A percentile compares a stretch with the other conserved stretches of the same genome.
These are phyloP conservation scores for Hyppa rectilinea DNA, from an alignment of 2,888 invertebrate species.

Conservation along the genomic window DNA sequence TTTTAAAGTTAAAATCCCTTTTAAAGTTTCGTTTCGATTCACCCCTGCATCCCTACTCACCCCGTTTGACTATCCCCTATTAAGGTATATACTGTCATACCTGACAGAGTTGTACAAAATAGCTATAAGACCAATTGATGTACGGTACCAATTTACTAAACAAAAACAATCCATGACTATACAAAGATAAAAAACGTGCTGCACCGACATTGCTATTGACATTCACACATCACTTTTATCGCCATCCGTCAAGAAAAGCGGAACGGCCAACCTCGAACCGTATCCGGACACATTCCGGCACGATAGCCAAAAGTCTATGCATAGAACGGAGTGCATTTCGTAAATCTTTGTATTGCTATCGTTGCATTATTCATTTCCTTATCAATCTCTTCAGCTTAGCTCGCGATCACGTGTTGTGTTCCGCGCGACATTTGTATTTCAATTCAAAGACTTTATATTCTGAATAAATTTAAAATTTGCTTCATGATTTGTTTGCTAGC, in stretches of 20 bases:
- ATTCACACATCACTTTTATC: slow-evolving; percentile 52
- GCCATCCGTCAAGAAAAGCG: slow-evolving; percentile 37
- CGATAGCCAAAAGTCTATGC: slow-evolving; percentile 56
- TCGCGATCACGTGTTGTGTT: slow-evolving; percentile 51
- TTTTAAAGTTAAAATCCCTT: no score
- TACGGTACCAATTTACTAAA: not conserved
- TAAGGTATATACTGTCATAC: no score
- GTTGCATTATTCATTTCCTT: slow-evolving; percentile 55
- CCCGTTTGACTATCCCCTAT: no score
- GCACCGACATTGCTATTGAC: slow-evolving; percentile 43
- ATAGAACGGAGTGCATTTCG: slow-evolving; percentile 44
- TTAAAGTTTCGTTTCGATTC: no score
- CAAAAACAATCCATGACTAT: no score
- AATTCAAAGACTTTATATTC: slow-evolving; percentile 35
- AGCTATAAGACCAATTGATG: not conserved
- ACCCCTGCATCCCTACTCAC: no score
- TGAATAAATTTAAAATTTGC: slow-evolving; percentile 37
- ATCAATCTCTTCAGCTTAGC: slow-evolving; percentile 54
- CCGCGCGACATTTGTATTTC: slow-evolving; percentile 42
- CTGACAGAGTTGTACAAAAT: not conserved
- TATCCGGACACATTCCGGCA: slow-evolving; percentile 48
- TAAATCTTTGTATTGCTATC: slow-evolving; percentile 33
- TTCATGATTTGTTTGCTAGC: slow-evolving; percentile 11
- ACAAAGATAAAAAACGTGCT: slow-evolving; percentile 6
- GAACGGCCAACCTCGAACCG: slow-evolving; percentile 53